These are phyloP conservation scores for Antechinus stuartii DNA, from an alignment of 2,113 vertebrate genomes.

Conservation along the genomic window DNA sequence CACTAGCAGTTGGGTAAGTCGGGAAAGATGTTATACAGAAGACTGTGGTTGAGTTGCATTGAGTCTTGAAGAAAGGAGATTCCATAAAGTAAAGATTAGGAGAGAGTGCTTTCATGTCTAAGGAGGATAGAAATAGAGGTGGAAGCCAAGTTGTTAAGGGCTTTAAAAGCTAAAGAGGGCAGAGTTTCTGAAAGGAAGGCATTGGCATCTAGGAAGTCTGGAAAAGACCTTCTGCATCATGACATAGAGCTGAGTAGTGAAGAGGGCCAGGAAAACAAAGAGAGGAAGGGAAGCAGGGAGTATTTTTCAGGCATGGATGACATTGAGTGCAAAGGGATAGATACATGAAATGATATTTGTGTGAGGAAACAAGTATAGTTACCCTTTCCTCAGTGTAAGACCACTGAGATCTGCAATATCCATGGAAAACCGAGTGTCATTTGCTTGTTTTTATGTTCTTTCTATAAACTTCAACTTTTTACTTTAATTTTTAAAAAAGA, in stretches of 20 bases:
- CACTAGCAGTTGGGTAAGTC: neutral
- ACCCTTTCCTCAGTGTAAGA: too few relatives aligned
- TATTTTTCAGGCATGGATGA: neutral
- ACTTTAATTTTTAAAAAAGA: too few relatives aligned
- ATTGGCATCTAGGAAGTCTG: neutral
- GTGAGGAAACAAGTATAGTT: neutral
- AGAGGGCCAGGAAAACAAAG: neutral
- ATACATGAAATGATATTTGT: neutral
- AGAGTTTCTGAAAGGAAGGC: neutral
- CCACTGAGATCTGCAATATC: too few relatives aligned
- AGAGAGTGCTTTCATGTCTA: neutral
- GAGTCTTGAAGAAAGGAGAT: neutral
- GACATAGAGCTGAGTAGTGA: neutral
- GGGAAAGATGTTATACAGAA: neutral
- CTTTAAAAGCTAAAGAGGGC: neutral
- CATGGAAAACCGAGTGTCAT: too few relatives aligned
- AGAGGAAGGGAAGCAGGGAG: neutral
- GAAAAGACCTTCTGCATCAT: neutral
- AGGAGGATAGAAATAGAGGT: too few relatives aligned
- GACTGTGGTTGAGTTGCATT: neutral
- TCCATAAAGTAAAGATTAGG: neutral
- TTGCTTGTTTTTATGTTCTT: too few relatives aligned
- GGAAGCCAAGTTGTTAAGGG: neutral
- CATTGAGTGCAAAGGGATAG: neutral
- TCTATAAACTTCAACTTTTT: too few relatives aligned